phyloP scores from a whole-genome alignment of 2,113 vertebrate species.

The Pelecanus crispus region DNA sequence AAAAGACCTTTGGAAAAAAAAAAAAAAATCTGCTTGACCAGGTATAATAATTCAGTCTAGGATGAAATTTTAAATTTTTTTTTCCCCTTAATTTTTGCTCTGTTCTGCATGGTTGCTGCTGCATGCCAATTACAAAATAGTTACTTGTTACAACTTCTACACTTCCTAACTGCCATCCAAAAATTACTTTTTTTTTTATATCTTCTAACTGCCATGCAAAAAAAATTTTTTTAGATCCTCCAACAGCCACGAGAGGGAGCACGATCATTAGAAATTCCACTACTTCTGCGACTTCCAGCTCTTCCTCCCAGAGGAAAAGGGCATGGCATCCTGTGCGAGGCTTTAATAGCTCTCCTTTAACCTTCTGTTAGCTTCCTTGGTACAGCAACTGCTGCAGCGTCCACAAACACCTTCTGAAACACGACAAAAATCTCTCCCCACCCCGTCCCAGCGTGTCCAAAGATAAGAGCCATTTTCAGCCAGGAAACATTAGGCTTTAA shows the following conservation, averaged over 20 bases:
- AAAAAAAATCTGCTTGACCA: neutral
- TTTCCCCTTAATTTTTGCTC: neutral
- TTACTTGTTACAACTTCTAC: neutral
- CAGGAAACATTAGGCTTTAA: neutral
- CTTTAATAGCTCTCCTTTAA: neutral
- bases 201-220: neutral
- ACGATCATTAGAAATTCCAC: neutral
- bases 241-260: constrained; percentile 59
- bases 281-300: neutral
- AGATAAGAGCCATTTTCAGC: neutral
- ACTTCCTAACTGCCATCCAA: neutral
- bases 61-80: neutral
- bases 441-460: fast-evolving
- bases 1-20: neutral
- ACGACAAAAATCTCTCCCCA: fast-evolving
- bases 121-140: neutral
- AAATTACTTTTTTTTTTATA: neutral
- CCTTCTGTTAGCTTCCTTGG: neutral
- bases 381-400: neutral
- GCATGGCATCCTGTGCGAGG: constrained; percentile 62
- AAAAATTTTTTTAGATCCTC: neutral
- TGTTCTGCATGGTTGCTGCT: neutral
- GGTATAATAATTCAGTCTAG: neutral
- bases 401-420: neutral
- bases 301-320: constrained; percentile 62